phyloP scores from a whole-genome alignment of 53 echinoderm and acorn worm species.

The Paracentrotus lividus region DNA sequence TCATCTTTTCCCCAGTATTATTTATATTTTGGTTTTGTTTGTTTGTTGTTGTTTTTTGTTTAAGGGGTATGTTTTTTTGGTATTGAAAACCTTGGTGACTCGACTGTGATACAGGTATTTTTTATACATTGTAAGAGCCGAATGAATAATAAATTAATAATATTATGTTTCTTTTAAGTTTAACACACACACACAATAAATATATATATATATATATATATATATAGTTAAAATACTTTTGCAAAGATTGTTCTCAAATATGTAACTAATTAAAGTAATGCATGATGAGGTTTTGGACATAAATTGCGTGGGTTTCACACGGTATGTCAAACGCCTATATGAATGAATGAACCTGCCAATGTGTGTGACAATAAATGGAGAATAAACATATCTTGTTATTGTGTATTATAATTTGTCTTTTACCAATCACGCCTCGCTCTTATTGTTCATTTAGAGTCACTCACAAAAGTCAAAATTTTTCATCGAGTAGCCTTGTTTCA shows the following conservation, averaged over 20 bases:
- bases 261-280: no score
- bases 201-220: no score
- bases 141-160: no score
- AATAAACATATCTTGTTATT: background rate
- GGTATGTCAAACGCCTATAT: background rate
- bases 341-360: conserved; percentile 8
- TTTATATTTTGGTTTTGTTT: background rate
- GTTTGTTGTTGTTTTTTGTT: background rate
- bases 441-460: conserved; percentile 12
- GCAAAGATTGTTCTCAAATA: no score
- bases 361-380: background rate
- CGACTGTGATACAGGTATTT: no score
- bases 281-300: background rate
- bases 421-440: conserved; percentile 11
- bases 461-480: background rate
- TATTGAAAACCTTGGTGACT: no score
- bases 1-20: background rate
- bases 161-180: no score
- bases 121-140: no score
- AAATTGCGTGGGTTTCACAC: background rate
- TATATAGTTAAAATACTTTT: no score
- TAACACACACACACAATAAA: no score
- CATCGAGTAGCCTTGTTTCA: background rate
- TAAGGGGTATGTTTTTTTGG: background rate
- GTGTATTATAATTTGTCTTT: background rate